These are phyloP conservation scores for Desmophyllum pertusum DNA, from an alignment of 92 coral and sea anemone genomes.

Conservation along the genomic window DNA sequence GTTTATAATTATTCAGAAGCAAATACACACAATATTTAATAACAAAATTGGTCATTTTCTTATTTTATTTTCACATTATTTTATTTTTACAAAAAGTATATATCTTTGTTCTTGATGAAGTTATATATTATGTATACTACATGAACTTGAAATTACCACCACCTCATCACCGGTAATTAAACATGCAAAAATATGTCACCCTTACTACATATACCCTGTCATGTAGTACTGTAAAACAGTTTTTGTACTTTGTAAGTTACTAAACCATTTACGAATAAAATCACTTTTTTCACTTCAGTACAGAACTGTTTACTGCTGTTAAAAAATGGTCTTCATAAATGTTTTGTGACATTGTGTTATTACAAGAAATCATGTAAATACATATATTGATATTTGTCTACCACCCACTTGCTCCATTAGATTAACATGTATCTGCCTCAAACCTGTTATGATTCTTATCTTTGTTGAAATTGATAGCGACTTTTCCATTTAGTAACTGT, in stretches of 20 bases:
- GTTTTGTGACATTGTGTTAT: neutral
- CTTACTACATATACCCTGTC: neutral
- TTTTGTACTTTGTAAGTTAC: neutral
- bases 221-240: neutral
- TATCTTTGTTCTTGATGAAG: neutral
- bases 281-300: neutral
- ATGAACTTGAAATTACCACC: too few species aligned
- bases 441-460: too few species aligned
- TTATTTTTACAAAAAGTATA: neutral
- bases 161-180: neutral
- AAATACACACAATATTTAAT: neutral
- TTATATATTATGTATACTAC: neutral
- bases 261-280: neutral
- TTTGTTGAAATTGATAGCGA: too few species aligned
- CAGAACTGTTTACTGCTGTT: neutral
- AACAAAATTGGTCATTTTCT: neutral
- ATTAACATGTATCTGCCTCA: too few species aligned
- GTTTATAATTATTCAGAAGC: neutral
- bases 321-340: neutral
- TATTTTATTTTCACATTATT: neutral
- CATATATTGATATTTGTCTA: too few species aligned
- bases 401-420: too few species aligned
- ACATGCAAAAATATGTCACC: neutral
- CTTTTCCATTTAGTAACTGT: too few species aligned
- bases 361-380: too few species aligned